Conservation (phyloP, 2,113 vertebrate species). For the Lycaon pictus region DNA sequence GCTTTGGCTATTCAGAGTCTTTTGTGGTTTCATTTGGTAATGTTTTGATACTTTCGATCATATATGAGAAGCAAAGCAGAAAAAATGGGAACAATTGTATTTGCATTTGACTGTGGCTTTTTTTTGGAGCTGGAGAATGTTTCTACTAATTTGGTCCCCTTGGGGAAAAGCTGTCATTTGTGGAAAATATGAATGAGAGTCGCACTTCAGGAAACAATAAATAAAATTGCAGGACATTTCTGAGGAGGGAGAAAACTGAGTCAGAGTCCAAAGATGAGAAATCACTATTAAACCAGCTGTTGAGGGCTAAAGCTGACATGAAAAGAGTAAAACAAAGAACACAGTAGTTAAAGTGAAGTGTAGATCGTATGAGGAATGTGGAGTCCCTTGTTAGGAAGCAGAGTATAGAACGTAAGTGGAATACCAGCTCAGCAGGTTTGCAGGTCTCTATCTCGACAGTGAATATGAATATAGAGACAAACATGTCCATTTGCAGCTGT, state of each 20-base stretch:
- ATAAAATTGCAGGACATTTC: background rate
- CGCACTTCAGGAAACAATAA: slow-evolving; percentile 40
- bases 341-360: background rate
- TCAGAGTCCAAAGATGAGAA: slow-evolving; percentile 55
- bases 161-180: slow-evolving; percentile 59
- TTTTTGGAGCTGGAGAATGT: background rate
- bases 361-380: slow-evolving; percentile 29
- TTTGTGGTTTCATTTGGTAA: background rate
- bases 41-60: slow-evolving; percentile 28
- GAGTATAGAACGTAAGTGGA: slow-evolving; percentile 78
- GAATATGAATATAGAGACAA: slow-evolving; percentile 67
- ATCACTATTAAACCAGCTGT: background rate
- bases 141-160: background rate
- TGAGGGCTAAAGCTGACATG: slow-evolving; percentile 56
- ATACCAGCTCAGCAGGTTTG: slow-evolving; percentile 72
- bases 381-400: slow-evolving; percentile 68
- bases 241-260: background rate
- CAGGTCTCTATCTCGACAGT: slow-evolving; percentile 49
- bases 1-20: background rate
- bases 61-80: slow-evolving; percentile 46
- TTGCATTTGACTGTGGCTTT: slow-evolving; percentile 32
- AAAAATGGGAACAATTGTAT: background rate
- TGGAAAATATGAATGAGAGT: slow-evolving; percentile 14
- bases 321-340: slow-evolving; percentile 55
- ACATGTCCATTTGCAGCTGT: slow-evolving; percentile 81